These are phyloP conservation scores for Acronicta leporina DNA, from an alignment of 2,888 invertebrate species.

Conservation along the genomic window DNA sequence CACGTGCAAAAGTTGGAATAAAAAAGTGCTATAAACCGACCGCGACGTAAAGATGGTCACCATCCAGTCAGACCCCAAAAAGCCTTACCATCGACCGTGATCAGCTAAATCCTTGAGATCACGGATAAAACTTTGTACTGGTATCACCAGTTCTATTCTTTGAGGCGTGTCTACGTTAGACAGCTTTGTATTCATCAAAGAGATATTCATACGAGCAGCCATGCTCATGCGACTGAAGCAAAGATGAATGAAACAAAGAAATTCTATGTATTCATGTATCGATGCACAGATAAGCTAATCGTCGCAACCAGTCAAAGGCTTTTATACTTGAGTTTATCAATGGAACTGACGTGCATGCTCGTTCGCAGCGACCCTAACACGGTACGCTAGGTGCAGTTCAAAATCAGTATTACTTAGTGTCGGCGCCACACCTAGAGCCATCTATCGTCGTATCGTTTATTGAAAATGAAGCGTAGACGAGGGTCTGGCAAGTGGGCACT, in stretches of 20 bases:
- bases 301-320: constrained; percentile 29
- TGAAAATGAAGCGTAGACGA: too few species aligned
- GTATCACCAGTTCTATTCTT: background rate
- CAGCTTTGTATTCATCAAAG: constrained; percentile 7
- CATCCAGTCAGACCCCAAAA: too few species aligned
- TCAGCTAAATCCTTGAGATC: too few species aligned
- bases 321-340: constrained; percentile 36
- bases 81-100: too few species aligned
- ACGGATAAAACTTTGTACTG: background rate
- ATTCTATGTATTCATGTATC: constrained; percentile 32
- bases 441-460: too few species aligned
- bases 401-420: constrained; percentile 22
- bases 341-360: constrained; percentile 37
- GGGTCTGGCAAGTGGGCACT: too few species aligned
- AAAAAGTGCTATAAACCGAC: too few species aligned
- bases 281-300: constrained; percentile 17
- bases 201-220: constrained; percentile 13
- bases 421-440: too few species aligned
- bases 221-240: constrained; percentile 10
- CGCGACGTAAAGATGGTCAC: too few species aligned
- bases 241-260: constrained; percentile 34
- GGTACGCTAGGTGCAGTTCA: background rate
- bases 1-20: too few species aligned
- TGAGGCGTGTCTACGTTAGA: background rate
- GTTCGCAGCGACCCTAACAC: constrained; percentile 6